Percentiles rank a stretch among this genome's conserved stretches.
Conservation (phyloP, 2,797 vertebrate genomes). For the Basileuterus tristriatus region DNA sequence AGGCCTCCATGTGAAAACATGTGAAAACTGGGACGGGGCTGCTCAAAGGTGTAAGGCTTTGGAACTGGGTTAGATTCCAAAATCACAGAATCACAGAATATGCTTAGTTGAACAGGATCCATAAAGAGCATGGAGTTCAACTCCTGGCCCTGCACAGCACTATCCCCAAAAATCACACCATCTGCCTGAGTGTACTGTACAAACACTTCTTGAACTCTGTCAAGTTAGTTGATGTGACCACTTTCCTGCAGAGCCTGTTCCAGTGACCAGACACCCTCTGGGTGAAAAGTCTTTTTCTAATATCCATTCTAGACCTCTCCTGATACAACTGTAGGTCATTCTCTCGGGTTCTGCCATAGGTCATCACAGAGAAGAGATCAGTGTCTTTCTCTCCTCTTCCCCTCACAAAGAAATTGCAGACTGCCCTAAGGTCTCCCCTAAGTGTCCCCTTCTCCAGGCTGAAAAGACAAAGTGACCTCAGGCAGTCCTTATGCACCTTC, state of each 20-base stretch:
- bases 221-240: background rate
- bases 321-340: background rate
- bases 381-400: background rate
- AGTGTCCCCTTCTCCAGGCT: background rate
- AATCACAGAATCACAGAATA: background rate
- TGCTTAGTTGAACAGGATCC: background rate
- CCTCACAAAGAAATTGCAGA: background rate
- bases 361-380: background rate
- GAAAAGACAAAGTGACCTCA: background rate
- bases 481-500: fast-evolving
- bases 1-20: background rate
- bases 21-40: background rate
- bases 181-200: background rate
- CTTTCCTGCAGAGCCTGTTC: background rate
- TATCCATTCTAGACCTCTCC: background rate
- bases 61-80: background rate
- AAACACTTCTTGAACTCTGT: background rate
- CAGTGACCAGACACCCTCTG: background rate
- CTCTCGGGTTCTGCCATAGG: background rate
- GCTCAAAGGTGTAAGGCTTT: background rate
- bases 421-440: background rate
- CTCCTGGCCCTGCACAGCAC: background rate
- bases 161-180: background rate
- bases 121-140: background rate
- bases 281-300: background rate